Evolutionary conservation across 2,113 vertebrate species (phyloP), one percentile per base, ranked within the genome.

Genomic region (Calonectris borealis): DNA sequence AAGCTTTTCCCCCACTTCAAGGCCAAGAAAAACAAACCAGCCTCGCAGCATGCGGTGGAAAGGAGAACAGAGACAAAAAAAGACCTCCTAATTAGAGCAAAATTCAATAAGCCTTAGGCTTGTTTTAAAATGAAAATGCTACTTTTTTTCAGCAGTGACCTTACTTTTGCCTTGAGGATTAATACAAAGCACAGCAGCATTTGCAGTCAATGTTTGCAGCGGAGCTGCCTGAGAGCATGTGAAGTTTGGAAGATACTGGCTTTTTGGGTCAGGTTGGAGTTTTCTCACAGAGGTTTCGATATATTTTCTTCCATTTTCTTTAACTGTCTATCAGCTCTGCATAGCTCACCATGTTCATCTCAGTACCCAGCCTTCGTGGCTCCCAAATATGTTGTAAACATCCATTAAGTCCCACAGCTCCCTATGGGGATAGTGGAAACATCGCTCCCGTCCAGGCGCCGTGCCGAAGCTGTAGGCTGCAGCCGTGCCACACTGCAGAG

Each of bases 81-180:
- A 14, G 2, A 17, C 15, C 32, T 83, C n/a, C 69, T 96, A 94
- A 95, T 96, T 94, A 94, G 52, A 94, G 60, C 21, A 84, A 92
- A 71, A 93, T 62, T 92, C 90, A 96, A 75, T 93, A 88, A 96
- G 86, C 92, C 10, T 1, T 60, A 68, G 92, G 95, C 88, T 95
- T 78, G 72, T 88, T 96, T 94, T 82, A 92, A 93, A 94, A 90
- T 86, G 89, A 96, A 96, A 97, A 94, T 93, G 64, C 69, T 92
- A 86, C 51, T 60, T 85, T 78, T 92, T 86, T 93, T 24, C 72
- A 92, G 83, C 77, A 86, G 48, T 68, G 94, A 94, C 92, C 95
- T 96, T 94, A 81, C 83, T 86, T 88, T 68, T 83, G 44, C 90
- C 95, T 86, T 55, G 76, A 96, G 95, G 86, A 86, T 90, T 92